Evolutionary conservation across 2,797 vertebrate genomes (phyloP).

Genomic region (Erethizon dorsatum): DNA sequence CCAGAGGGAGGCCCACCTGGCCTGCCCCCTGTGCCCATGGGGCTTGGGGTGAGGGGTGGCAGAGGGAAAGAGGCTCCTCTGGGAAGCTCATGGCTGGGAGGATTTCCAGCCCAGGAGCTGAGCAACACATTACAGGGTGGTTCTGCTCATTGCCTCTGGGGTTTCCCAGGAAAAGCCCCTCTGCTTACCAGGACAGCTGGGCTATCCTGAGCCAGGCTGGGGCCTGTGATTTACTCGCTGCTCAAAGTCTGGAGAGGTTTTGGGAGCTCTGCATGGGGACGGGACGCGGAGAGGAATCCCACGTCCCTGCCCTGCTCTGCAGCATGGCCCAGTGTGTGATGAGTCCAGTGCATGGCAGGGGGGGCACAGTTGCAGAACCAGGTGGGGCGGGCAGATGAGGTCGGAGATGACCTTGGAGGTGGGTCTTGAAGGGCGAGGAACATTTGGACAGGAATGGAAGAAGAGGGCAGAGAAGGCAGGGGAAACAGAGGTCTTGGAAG

Average conservation of each 20-base stretch:
- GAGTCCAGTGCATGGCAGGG: neutral
- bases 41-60: neutral
- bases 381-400: neutral
- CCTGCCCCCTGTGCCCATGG: rapidly evolving
- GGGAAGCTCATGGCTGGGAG: neutral
- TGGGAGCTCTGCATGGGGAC: neutral
- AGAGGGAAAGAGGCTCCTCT: neutral
- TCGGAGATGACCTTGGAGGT: neutral
- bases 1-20: neutral
- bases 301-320: neutral
- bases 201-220: neutral
- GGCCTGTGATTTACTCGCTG: neutral
- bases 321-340: neutral
- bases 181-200: neutral
- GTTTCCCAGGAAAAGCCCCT: neutral
- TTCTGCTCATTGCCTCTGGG: neutral
- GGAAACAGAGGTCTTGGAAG: neutral
- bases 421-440: neutral
- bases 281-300: neutral
- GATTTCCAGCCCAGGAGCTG: rapidly evolving
- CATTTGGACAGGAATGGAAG: neutral
- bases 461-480: neutral
- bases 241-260: rapidly evolving
- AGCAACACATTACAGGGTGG: neutral
- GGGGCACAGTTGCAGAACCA: neutral